Evolutionary conservation across 2,888 invertebrate species (phyloP).

Genomic region (Ormyrus nitidulus): DNA sequence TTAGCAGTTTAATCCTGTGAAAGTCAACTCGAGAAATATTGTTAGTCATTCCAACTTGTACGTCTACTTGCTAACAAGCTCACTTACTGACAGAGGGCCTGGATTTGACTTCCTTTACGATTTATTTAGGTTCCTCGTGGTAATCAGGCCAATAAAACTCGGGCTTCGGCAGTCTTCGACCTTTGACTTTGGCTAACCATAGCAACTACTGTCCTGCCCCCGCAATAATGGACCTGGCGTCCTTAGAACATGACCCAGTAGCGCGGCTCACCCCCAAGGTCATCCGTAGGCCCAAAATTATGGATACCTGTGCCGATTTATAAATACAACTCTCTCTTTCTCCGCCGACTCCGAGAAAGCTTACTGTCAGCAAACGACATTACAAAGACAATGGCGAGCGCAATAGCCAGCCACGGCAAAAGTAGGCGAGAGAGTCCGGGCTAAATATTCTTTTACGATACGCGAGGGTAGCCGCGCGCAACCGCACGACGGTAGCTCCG

Average conservation of each 20-base stretch:
- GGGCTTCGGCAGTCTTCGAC: neutral
- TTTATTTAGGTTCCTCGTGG: slow-evolving; percentile 47
- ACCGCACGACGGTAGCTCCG: slow-evolving; percentile 39
- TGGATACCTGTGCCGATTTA: neutral
- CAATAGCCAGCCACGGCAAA: neutral
- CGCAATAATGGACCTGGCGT: slow-evolving; percentile 19
- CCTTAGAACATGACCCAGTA: slow-evolving; percentile 51
- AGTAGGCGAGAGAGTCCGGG: neutral
- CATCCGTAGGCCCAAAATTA: neutral
- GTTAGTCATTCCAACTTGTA: no score
- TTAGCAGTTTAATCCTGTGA: no score
- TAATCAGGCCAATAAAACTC: slow-evolving; percentile 23
- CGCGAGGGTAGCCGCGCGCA: slow-evolving; percentile 34
- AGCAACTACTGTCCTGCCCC: neutral
- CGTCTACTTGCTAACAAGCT: no score
- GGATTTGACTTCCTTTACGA: slow-evolving; percentile 21
- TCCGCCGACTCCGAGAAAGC: neutral
- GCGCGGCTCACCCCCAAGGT: slow-evolving; percentile 38
- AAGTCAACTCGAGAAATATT: no score
- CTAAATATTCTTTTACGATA: slow-evolving; percentile 11
- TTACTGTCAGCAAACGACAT: slow-evolving; percentile 27
- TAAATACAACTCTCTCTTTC: neutral
- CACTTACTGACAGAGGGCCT: no score
- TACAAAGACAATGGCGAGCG: slow-evolving; percentile 28
- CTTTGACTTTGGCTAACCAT: neutral